Evolutionary conservation across 1,140 invertebrate species (phyloP).

Genomic region (Bombus picipes): DNA sequence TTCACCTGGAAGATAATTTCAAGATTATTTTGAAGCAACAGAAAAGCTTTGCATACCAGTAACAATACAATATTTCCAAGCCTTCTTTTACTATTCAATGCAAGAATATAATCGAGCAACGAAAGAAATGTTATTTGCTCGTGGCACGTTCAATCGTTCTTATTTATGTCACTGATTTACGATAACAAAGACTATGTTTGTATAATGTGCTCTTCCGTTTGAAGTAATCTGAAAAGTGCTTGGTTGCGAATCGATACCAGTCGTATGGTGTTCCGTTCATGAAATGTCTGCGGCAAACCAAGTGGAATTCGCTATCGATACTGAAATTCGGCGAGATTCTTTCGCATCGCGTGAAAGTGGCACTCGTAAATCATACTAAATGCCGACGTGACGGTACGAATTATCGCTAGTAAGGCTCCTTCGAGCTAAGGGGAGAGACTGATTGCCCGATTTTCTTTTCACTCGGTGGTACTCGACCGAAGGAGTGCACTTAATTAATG

Average conservation of each 20-base stretch:
- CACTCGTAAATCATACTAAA: constrained; percentile 30
- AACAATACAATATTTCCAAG: not conserved
- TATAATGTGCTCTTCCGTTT: not conserved
- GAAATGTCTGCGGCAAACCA: not conserved
- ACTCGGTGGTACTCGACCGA: constrained; percentile 16
- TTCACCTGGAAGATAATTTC: not conserved
- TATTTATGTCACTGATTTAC: not conserved
- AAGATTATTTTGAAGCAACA: no score
- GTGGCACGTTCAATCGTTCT: not conserved
- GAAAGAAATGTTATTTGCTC: not conserved
- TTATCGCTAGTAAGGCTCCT: constrained; percentile 15
- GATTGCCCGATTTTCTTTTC: constrained; percentile 24
- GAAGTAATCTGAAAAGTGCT: not conserved
- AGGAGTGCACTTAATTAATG: constrained; percentile 64
- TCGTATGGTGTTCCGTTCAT: not conserved
- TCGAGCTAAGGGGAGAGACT: not conserved
- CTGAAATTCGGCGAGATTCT: constrained; percentile 3
- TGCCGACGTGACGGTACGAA: constrained; percentile 11
- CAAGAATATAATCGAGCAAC: not conserved
- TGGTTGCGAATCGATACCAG: not conserved
- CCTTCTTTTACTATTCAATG: not conserved
- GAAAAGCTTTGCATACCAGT: not conserved
- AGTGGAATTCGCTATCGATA: not conserved
- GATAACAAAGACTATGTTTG: not conserved
- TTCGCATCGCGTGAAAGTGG: constrained; percentile 40